phyloP scores from a whole-genome alignment of 2,797 vertebrate species.

The Taenioides sp. region DNA sequence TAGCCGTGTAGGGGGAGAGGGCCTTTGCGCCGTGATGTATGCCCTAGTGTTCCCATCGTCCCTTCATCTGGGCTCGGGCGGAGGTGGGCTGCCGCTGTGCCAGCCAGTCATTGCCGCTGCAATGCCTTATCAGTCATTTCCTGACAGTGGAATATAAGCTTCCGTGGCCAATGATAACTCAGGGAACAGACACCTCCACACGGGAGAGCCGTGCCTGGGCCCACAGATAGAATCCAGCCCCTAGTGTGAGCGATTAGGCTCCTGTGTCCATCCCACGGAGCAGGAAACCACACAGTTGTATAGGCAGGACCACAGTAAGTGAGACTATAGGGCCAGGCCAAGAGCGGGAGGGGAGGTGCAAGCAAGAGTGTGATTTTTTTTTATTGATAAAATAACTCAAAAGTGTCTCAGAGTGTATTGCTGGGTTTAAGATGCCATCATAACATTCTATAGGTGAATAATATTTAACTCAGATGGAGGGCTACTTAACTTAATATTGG shows the following conservation, averaged over 20 bases:
- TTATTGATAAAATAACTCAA: too few relatives aligned
- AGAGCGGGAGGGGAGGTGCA: background rate
- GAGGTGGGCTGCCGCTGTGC: slow-evolving; percentile 48
- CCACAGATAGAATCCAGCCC: slow-evolving; percentile 39
- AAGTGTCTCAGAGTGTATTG: too few relatives aligned
- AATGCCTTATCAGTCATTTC: slow-evolving; percentile 63
- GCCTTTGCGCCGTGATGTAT: slow-evolving; percentile 39
- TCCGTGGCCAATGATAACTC: slow-evolving; percentile 67
- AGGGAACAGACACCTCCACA: slow-evolving; percentile 67
- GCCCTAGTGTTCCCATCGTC: slow-evolving; percentile 33
- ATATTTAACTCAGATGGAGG: too few relatives aligned
- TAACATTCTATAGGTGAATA: too few relatives aligned
- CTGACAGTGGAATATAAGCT: slow-evolving; percentile 63
- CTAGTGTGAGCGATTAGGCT: slow-evolving; percentile 22
- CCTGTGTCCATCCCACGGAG: slow-evolving; percentile 26
- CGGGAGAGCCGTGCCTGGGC: slow-evolving; percentile 61
- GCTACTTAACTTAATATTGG: too few relatives aligned
- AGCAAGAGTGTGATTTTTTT: background rate
- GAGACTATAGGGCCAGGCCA: slow-evolving; percentile 4
- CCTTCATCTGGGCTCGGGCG: slow-evolving; percentile 42
- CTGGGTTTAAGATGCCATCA: too few relatives aligned
- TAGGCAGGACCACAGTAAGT: slow-evolving; percentile 25
- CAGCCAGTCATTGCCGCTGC: slow-evolving; percentile 37
- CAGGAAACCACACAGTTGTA: slow-evolving; percentile 33
- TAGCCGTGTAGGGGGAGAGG: slow-evolving; percentile 29